Conservation (phyloP, 2,888 invertebrate species). For the Eilema sororculum region DNA sequence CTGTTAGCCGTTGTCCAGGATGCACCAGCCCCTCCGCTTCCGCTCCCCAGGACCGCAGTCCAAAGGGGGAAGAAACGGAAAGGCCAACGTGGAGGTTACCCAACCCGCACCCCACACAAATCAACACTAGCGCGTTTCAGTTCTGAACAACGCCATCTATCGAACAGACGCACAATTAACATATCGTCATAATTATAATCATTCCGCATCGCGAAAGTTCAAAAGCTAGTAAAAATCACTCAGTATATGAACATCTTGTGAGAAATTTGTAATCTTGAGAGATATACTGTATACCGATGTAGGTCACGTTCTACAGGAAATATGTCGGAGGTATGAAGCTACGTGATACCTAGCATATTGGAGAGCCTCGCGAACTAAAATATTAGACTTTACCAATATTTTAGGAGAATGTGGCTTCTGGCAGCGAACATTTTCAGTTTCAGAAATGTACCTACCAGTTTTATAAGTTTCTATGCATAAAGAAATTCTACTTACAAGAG, state of each 20-base stretch:
- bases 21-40: too few species aligned
- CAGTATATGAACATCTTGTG: constrained; percentile 6
- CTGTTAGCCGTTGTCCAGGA: too few species aligned
- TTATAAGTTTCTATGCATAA: not conserved
- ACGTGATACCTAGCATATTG: constrained; percentile 22
- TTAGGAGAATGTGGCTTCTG: constrained; percentile 12
- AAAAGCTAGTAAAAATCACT: too few species aligned
- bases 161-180: not conserved
- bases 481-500: not conserved
- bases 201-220: too few species aligned
- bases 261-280: constrained; percentile 16
- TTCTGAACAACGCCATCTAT: too few species aligned
- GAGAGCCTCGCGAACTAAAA: constrained; percentile 33
- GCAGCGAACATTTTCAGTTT: not conserved
- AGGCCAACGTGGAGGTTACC: too few species aligned
- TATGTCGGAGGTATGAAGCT: constrained; percentile 32
- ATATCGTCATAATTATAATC: not conserved
- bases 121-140: too few species aligned
- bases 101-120: too few species aligned
- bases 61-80: too few species aligned
- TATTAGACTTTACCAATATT: constrained; percentile 29
- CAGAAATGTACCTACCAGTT: constrained; percentile 1
- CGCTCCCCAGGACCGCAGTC: too few species aligned
- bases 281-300: constrained; percentile 16
- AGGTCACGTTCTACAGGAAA: constrained; percentile 42